Evolutionary conservation across 1,140 invertebrate species (phyloP), one percentile per base, ranked within the genome.

Genomic region (Drosophila pachea): DNA sequence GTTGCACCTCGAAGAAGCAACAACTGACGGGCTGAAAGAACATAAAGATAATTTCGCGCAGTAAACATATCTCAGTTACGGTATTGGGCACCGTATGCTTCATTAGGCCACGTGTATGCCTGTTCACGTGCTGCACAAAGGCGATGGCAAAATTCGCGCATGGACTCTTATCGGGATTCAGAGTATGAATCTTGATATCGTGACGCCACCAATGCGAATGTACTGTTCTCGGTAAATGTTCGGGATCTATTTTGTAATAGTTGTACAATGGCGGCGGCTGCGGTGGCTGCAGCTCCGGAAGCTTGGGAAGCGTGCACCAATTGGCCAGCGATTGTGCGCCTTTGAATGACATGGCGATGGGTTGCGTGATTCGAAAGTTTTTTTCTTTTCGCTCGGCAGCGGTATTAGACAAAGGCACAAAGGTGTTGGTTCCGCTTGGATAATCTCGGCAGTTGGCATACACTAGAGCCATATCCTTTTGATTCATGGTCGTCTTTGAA

Each of bases 1-100:
- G 63, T 4, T 66, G 42, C n/a, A 88, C 52, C 5, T 47, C 31
- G n/a, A 89, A 89, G 47, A 86, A 89, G 22, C 73, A 75, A 29
- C 87, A 89, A 9, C 52, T 76, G 11, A 32, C 50, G 0, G 88
- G 87, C 5, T 33, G 33, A 4, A 74, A 55, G 33, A 89, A 89
- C 87, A 89, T 89, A n/a, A 88, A 74, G 14, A 89, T 56, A 14
- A 89, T 83, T 48, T 89, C 89, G 4, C 88, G 64, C 4, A 89
- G 14, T 14, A 89, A 55, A 16, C 76, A 76, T 4, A 50, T 53
- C 49, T 89, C 89, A 1, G 65, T 70, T 7, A 49, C 59, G 5
- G 87, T 89, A 9, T 61, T 72, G 4, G 86, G 78, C 59, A 68
- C 12, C 11, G 52, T 31, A 7, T 69, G 35, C 0, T 60, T 49